Percentiles rank a stretch among this genome's conserved stretches.
These are phyloP conservation scores for Stomatorhinus ivindoensis DNA, from an alignment of 2,113 vertebrate species.

Conservation along the genomic window DNA sequence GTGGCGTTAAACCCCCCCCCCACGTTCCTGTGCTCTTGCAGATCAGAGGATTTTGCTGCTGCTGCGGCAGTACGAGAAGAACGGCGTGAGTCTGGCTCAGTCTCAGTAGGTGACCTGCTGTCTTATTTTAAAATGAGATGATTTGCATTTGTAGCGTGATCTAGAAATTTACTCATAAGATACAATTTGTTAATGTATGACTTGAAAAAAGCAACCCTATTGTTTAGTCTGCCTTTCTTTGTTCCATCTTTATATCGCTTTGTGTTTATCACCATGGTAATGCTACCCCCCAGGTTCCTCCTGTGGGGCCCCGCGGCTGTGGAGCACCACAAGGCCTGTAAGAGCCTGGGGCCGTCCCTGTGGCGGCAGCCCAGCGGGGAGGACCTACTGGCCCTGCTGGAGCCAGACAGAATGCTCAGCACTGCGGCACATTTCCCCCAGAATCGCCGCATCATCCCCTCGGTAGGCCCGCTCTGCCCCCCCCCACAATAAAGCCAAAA, in stretches of 20 bases:
- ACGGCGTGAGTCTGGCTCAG: constrained; percentile 68
- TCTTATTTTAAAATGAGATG: not conserved
- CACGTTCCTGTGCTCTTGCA: constrained; percentile 40
- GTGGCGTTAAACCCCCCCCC: constrained; percentile 4
- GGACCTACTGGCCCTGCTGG: constrained; percentile 75
- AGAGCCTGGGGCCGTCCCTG: constrained; percentile 78
- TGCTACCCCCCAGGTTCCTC: constrained; percentile 60
- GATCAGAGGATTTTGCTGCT: constrained; percentile 86
- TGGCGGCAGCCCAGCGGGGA: constrained; percentile 86
- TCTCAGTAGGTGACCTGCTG: constrained; percentile 57
- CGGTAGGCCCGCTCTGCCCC: constrained; percentile 47
- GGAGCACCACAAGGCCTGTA: constrained; percentile 83
- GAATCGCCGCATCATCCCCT: constrained; percentile 62
- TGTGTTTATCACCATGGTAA: constrained; percentile 4
- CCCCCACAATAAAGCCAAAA: no score
- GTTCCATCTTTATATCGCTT: not conserved
- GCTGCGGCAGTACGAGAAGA: constrained; percentile 81
- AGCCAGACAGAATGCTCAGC: constrained; percentile 67
- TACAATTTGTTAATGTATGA: not conserved
- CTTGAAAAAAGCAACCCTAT: not conserved
- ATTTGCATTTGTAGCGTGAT: not conserved
- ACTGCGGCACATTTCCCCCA: constrained; percentile 79
- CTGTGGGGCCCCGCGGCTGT: constrained; percentile 86
- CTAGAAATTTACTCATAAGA: not conserved
- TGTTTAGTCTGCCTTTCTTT: not conserved